These are phyloP conservation scores for Pseudochirops cupreus DNA, from an alignment of 2,797 vertebrate species.

Conservation along the genomic window DNA sequence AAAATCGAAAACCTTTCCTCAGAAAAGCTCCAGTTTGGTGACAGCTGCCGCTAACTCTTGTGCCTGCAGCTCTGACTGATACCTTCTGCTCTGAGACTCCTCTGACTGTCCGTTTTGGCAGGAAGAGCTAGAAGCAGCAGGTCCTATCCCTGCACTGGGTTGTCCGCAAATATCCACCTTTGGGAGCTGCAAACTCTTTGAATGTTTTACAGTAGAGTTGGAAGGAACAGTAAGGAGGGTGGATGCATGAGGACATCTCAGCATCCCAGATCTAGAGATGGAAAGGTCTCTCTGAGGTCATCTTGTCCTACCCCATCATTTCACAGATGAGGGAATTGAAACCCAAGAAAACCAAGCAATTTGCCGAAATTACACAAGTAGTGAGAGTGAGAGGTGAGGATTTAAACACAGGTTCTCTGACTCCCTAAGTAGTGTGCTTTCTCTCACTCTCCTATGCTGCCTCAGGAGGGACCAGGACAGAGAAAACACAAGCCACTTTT, in stretches of 20 bases:
- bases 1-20: slow-evolving; percentile 30
- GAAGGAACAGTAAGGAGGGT: background rate
- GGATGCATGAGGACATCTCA: background rate
- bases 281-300: background rate
- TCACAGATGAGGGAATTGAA: background rate
- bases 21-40: background rate
- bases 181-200: background rate
- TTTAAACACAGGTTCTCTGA: background rate
- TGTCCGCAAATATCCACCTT: background rate
- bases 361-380: background rate
- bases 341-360: background rate
- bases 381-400: background rate
- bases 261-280: background rate
- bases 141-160: background rate
- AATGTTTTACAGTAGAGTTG: background rate
- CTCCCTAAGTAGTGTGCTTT: background rate
- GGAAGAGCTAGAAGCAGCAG: background rate
- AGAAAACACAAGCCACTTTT: background rate
- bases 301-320: background rate
- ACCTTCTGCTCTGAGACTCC: slow-evolving; percentile 18
- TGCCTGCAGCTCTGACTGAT: slow-evolving; percentile 51
- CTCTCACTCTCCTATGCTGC: background rate
- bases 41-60: background rate
- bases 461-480: background rate
- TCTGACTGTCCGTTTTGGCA: background rate